phyloP scores from a whole-genome alignment of 2,888 invertebrate genomes.

The Drosophila macrospina region DNA sequence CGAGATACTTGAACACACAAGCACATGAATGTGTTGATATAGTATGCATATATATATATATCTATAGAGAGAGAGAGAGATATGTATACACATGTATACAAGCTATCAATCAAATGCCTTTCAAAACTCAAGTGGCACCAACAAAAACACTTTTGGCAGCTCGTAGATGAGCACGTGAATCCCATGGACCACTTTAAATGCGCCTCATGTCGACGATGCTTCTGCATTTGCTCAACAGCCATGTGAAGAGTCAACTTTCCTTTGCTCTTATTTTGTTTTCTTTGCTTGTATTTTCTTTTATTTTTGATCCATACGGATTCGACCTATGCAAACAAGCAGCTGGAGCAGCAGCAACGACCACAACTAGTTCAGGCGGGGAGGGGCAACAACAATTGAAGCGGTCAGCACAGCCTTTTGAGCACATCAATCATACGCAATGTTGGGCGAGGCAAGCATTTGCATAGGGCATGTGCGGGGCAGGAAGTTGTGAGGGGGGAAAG shows the following conservation, averaged over 20 bases:
- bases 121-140: constrained; percentile 31
- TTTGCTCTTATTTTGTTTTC: not conserved
- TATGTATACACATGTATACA: constrained; percentile 15
- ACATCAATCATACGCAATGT: constrained; percentile 75
- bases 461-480: constrained; percentile 48
- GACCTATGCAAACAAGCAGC: constrained; percentile 58
- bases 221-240: constrained; percentile 19
- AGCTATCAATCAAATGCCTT: constrained; percentile 58
- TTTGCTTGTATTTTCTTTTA: not conserved
- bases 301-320: constrained; percentile 20
- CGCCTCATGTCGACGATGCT: constrained; percentile 11
- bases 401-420: constrained; percentile 52
- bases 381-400: constrained; percentile 46
- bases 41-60: not conserved
- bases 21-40: too few species aligned
- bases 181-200: constrained; percentile 26
- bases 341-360: constrained; percentile 10
- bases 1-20: not conserved
- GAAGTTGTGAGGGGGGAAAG: too few species aligned
- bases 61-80: too few species aligned
- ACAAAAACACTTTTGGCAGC: constrained; percentile 19
- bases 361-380: not conserved
- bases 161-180: constrained; percentile 10
- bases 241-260: constrained; percentile 5
- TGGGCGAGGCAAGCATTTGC: constrained; percentile 67